phyloP scores from a whole-genome alignment of 2,888 invertebrate species.

The Megamerina dolium region DNA sequence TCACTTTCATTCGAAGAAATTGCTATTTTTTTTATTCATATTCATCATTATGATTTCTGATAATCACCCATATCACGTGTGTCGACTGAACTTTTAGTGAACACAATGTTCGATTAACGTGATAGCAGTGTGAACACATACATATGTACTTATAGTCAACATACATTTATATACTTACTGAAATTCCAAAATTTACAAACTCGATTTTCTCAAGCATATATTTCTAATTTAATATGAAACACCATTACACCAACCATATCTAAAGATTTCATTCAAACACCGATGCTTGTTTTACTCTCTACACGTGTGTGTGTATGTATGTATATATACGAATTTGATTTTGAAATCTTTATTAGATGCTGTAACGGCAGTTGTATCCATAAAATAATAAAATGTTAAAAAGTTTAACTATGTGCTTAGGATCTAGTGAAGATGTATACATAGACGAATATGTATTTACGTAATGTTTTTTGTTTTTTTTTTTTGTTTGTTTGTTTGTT shows the following conservation, averaged over 20 bases:
- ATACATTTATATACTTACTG: neutral
- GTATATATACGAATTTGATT: conserved; percentile 22
- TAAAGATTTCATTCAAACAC: conserved; percentile 32
- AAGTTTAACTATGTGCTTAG: conserved; percentile 46
- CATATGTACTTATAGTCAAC: no score
- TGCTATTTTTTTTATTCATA: no score
- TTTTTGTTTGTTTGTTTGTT: conserved; percentile 22
- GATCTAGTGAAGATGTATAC: conserved; percentile 46
- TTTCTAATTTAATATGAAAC: conserved; percentile 14
- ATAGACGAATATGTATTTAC: conserved; percentile 45
- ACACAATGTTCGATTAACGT: no score
- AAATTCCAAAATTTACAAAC: conserved; percentile 8
- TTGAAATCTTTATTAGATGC: conserved; percentile 45
- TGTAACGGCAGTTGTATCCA: conserved; percentile 46
- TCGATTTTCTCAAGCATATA: conserved; percentile 10
- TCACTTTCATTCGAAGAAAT: no score
- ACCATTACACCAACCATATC: conserved; percentile 19
- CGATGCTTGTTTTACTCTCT: conserved; percentile 10
- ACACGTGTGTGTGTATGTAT: no score
- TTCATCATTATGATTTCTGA: no score
- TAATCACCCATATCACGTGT: no score
- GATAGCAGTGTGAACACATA: no score
- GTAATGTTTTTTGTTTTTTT: conserved; percentile 25
- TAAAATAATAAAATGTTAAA: conserved; percentile 48
- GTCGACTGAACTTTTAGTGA: no score